phyloP scores from a whole-genome alignment of 2,888 invertebrate genomes.

The Andrena marginata region DNA sequence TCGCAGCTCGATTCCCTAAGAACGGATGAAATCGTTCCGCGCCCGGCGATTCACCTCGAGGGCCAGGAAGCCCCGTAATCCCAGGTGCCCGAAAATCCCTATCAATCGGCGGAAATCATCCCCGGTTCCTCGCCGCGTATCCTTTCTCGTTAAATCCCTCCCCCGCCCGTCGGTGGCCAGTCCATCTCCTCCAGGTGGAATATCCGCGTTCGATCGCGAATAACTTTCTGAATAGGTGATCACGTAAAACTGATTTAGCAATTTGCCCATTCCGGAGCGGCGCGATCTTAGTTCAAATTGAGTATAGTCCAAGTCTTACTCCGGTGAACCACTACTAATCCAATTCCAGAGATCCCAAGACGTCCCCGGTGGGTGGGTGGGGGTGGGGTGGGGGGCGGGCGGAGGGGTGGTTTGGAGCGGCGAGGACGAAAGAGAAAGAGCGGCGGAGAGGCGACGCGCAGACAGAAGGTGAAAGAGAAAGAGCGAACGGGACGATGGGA shows the following conservation, averaged over 20 bases:
- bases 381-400: not conserved
- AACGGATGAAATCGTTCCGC: not conserved
- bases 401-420: conserved; percentile 29
- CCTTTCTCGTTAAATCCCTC: conserved; percentile 67
- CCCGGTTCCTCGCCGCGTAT: conserved; percentile 19
- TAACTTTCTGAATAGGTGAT: conserved; percentile 85
- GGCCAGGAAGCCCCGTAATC: conserved; percentile 11
- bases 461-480: conserved; percentile 64
- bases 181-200: conserved; percentile 50
- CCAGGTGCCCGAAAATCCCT: conserved; percentile 50
- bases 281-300: conserved; percentile 84
- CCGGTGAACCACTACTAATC: conserved; percentile 85
- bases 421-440: conserved; percentile 67
- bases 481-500: conserved; percentile 57
- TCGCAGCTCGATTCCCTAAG: not conserved
- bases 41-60: not conserved
- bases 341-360: conserved; percentile 84
- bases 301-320: conserved; percentile 84
- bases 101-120: conserved; percentile 45
- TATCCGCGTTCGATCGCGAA: conserved; percentile 78
- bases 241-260: conserved; percentile 85
- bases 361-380: conserved; percentile 66
- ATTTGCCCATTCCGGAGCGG: conserved; percentile 82
- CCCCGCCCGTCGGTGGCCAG: conserved; percentile 65
- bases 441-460: conserved; percentile 60